These are phyloP conservation scores for Halisarca cf. caerulea DNA, from an alignment of 37 sponge, comb jelly and placozoan genomes.

Conservation along the genomic window DNA sequence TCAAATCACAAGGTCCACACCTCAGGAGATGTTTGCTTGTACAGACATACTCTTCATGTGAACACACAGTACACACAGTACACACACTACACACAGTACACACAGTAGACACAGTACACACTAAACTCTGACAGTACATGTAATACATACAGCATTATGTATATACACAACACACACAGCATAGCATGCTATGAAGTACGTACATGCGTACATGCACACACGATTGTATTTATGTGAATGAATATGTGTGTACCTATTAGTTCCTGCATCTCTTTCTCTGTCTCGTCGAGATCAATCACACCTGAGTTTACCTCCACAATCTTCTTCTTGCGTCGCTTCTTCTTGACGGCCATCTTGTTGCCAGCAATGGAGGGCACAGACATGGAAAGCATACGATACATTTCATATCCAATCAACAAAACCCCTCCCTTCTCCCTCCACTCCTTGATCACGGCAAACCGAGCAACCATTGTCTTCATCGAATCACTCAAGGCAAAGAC, in stretches of 20 bases:
- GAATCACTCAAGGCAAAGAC: constrained; percentile 76
- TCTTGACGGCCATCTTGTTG: constrained; percentile 84
- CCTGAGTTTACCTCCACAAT: background rate
- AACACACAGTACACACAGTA: background rate
- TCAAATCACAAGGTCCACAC: background rate
- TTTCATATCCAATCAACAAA: constrained; percentile 94
- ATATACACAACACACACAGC: too few species aligned
- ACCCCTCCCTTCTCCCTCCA: constrained; percentile 89
- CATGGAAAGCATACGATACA: constrained; percentile 83
- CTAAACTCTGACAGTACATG: too few species aligned
- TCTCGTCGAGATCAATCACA: constrained; percentile 78
- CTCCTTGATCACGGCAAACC: constrained; percentile 65
- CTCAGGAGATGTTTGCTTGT: background rate
- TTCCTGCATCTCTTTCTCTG: constrained; percentile 78
- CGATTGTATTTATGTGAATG: too few species aligned
- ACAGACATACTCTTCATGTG: background rate
- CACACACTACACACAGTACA: too few species aligned
- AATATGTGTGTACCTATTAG: constrained; percentile 64
- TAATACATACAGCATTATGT: background rate
- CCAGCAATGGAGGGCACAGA: constrained; percentile 80
- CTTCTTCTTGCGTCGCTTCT: constrained; percentile 40
- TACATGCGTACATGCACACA: too few species aligned
- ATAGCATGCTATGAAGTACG: too few species aligned
- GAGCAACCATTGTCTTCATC: constrained; percentile 61
- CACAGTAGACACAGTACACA: background rate